Conservation (phyloP, 2,113 vertebrate species). For the Salvelinus namaycush region DNA sequence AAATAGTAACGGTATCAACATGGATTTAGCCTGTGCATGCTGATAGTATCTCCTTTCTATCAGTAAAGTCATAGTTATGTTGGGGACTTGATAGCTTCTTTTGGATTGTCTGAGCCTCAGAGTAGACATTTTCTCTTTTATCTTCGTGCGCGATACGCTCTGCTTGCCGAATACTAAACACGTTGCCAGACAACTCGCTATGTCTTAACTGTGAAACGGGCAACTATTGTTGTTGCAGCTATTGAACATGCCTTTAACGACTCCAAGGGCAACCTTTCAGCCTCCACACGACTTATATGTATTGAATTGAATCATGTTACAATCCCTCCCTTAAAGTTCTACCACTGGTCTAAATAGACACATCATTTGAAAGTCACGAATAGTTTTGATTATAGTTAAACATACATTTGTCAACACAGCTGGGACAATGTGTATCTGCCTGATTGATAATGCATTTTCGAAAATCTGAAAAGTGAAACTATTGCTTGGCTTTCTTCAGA, state of each 20-base stretch:
- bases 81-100: constrained; percentile 97
- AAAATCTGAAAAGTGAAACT: constrained; percentile 46
- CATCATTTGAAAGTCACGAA: too few species aligned
- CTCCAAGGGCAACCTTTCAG: constrained; percentile 69
- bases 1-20: constrained; percentile 78
- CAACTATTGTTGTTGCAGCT: constrained; percentile 70
- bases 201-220: constrained; percentile 88
- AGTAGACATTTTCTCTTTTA: constrained; percentile 85
- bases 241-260: constrained; percentile 69
- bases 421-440: too few species aligned
- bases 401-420: too few species aligned
- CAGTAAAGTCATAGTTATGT: constrained; percentile 95
- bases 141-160: constrained; percentile 85
- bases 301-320: constrained; percentile 31
- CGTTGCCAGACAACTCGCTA: constrained; percentile 89
- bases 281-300: constrained; percentile 51
- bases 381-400: too few species aligned
- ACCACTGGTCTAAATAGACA: too few species aligned
- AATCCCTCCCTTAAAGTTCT: background rate
- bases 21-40: constrained; percentile 84
- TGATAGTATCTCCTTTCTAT: constrained; percentile 94
- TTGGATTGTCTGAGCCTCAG: constrained; percentile 89
- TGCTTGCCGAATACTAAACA: constrained; percentile 95
- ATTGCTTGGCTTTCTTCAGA: constrained; percentile 56
- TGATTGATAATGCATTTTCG: too few species aligned